Evolutionary conservation across 2,113 vertebrate species (phyloP), one percentile per base, ranked within the genome.

Genomic region (Cervus canadensis): DNA sequence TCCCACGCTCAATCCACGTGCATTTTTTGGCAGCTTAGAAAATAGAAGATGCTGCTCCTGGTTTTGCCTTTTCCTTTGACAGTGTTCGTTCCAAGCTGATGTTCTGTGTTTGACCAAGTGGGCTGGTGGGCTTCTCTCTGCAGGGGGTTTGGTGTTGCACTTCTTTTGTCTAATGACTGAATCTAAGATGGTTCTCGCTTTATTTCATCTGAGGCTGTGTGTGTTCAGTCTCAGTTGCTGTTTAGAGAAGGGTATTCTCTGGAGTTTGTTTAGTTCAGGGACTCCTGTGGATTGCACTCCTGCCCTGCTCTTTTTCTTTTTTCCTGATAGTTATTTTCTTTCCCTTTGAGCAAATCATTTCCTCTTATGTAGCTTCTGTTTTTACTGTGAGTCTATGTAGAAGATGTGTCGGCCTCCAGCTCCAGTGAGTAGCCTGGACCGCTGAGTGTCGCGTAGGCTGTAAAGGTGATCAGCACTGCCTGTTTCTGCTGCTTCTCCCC

Each of bases 1-100:
- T 48, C 1, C 6, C 28, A 7, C 0, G 1, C 59, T n/a, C 48
- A 8, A 52, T 67, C 45, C 50, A 3, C 0, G 0, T 14, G 36
- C 5, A 21, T 33, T 21, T 40, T 87, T n/a, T 78, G 52, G 40
- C 30, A 33, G n/a, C 94, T 83, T 12, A 9, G 48, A 8, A 82
- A 48, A 40, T 28, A 74, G 25, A 54, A 83, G 50, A 19, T 10
- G 5, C 17, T 71, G 78, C 40, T 74, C 15, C 13, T 26, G 48
- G 4, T 43, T 78, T 83, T 45, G 57, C 33, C 50, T 83, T 74
- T n/a, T 87, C 54, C 45, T 56, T 52, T 57, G 16, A 15, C 28
- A 26, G 21, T 13, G 17, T 12, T 28, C 9, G 2, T 84, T 78
- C 33, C 1, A 0, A 14, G 59, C 54, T 7, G 40, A 2, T 2